Base-by-base conservation (phyloP, 35 echinoderm and acorn worm genomes). In the Chiridota heheva region DNA sequence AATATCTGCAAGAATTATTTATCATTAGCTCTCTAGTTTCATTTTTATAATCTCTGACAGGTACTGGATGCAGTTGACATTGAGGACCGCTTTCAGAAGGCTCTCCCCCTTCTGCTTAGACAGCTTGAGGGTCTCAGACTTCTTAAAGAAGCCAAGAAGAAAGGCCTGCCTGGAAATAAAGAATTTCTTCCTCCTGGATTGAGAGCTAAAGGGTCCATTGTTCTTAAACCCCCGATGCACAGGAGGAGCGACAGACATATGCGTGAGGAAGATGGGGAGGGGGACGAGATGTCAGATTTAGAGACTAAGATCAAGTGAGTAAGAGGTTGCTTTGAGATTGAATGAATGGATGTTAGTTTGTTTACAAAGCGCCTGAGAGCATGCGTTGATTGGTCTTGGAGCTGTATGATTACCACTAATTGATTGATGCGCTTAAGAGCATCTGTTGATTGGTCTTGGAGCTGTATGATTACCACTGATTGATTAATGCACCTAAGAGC, bases 1-100 rank as follows among this genome's bases (percentile, higher is more conserved):
- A 51, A 51, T 51, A 51, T 51, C 22, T 51, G 47, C 22, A 12
- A 51, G n/a, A n/a, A n/a, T 55, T 55, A 25, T 24, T 30, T 32
- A 65, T 65, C 62, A 65, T 18, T 16, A 72, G 12, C 1, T 72
- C 12, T 18, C 18, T 42, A 18, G 12, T 65, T 10, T 65, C 18
- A 22, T 30, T 60, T 59, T 77, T 12, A 63, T 37, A 5, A 26
- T 40, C 35, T 80, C n/a, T 38, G 22, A 1, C 58, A 98, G 95
- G 84, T 98, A 1, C 67, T 98, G 26, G 95, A 98, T 85, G 88
- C 95, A 2, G 67, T 98, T 22, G 89, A 98, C 48, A 66, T 98
- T 17, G 84, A 84, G 51, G 81, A 84, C 33, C 82, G 95, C 15
- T 88, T 98, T 60, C 70, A 88, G 84, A 89, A 89, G 67, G 90